phyloP scores from a whole-genome alignment of 2,888 invertebrate species.

The Lucinisca nassula region DNA sequence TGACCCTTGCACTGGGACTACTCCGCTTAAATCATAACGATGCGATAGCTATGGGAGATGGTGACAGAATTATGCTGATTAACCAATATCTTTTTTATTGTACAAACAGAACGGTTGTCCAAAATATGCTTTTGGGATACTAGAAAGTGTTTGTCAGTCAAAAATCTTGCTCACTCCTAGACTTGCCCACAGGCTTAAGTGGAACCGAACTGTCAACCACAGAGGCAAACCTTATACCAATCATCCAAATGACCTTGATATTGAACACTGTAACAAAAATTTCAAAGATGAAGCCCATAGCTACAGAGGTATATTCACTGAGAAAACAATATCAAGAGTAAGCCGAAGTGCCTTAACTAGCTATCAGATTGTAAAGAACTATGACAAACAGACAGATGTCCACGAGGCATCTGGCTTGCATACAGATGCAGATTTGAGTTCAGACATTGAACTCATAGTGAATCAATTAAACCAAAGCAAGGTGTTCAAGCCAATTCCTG shows the following conservation, averaged over 20 bases:
- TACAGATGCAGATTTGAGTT: not conserved
- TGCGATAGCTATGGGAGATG: slow-evolving; percentile 60
- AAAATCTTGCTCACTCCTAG: slow-evolving; percentile 47
- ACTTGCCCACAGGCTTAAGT: slow-evolving; percentile 45
- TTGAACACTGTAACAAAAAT: slow-evolving; percentile 58
- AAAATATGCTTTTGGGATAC: slow-evolving; percentile 62
- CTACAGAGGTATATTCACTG: slow-evolving; percentile 56
- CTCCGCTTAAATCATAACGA: slow-evolving; percentile 48
- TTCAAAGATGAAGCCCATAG: slow-evolving; percentile 58
- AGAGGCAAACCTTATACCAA: slow-evolving; percentile 43
- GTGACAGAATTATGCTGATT: slow-evolving; percentile 40
- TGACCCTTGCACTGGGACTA: slow-evolving; percentile 26
- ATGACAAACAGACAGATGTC: slow-evolving; percentile 2
- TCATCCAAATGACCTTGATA: slow-evolving; percentile 62
- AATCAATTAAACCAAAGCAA: slow-evolving; percentile 13
- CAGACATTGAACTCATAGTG: slow-evolving; percentile 27
- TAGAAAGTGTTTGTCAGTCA: slow-evolving; percentile 47
- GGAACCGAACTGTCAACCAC: slow-evolving; percentile 64
- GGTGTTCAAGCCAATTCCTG: slow-evolving; percentile 16
- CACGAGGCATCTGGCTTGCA: slow-evolving; percentile 1
- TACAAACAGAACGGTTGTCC: slow-evolving; percentile 45
- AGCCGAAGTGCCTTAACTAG: slow-evolving; percentile 28
- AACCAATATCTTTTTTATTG: slow-evolving; percentile 38
- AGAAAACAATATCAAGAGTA: slow-evolving; percentile 50
- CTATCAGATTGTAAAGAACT: slow-evolving; percentile 8